Percentiles rank a stretch among this genome's conserved stretches.
Conservation (phyloP, 2,797 vertebrate species). For the Pelodytes ibericus region DNA sequence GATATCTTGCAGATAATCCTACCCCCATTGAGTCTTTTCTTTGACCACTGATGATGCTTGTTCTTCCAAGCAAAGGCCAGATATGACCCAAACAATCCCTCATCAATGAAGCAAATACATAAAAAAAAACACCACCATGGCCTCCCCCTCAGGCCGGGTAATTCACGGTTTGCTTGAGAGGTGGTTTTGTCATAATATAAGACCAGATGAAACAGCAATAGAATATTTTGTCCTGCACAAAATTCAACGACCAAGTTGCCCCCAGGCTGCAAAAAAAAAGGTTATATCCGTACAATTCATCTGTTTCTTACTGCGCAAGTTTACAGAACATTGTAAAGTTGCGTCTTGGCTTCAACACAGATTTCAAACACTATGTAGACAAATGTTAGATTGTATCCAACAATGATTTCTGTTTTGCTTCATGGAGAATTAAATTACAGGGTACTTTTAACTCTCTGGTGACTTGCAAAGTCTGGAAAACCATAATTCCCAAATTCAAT, state of each 20-base stretch:
- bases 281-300: too few relatives aligned
- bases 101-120: too few relatives aligned
- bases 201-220: not conserved
- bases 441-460: constrained; percentile 4
- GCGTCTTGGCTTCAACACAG: not conserved
- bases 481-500: too few relatives aligned
- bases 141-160: not conserved
- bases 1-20: not conserved
- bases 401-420: constrained; percentile 7
- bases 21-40: not conserved
- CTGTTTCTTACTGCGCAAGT: constrained; percentile 26
- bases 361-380: constrained; percentile 3
- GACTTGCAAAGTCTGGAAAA: not conserved
- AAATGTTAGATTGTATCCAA: constrained; percentile 28
- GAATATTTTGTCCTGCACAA: not conserved
- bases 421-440: not conserved
- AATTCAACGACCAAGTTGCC: too few relatives aligned
- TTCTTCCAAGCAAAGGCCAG: too few relatives aligned
- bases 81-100: too few relatives aligned
- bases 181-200: not conserved
- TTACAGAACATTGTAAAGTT: constrained; percentile 24
- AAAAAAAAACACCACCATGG: too few relatives aligned
- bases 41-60: not conserved
- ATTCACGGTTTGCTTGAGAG: not conserved
- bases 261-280: not conserved